These are phyloP conservation scores for Hylomyscus alleni DNA, from an alignment of 2,797 vertebrate genomes.

Conservation along the genomic window DNA sequence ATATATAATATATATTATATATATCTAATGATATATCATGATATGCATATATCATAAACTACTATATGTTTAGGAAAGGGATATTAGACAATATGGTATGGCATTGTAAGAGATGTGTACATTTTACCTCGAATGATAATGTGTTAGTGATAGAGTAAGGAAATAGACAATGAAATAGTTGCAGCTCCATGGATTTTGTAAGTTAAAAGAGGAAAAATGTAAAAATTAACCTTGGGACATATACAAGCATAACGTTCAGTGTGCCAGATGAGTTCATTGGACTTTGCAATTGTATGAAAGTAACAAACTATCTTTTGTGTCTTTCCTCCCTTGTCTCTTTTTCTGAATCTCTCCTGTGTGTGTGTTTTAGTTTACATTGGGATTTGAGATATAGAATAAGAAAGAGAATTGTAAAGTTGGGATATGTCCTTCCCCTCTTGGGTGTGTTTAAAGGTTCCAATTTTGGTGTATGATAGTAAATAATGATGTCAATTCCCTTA, in stretches of 20 bases:
- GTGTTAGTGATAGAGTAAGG: too few species aligned
- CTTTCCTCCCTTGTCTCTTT: background rate
- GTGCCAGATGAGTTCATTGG: background rate
- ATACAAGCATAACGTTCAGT: background rate
- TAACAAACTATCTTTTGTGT: background rate
- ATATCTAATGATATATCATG: too few species aligned
- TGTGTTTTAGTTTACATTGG: background rate
- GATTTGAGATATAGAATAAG: background rate
- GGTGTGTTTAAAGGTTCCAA: conserved; percentile 30
- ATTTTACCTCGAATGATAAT: background rate
- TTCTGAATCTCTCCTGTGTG: background rate
- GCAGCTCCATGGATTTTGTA: background rate
- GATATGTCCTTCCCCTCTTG: background rate
- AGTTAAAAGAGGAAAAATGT: background rate
- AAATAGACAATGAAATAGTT: background rate
- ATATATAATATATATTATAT: too few species aligned
- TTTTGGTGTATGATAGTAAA: conserved; percentile 67
- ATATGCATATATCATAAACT: background rate
- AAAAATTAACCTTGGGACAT: background rate
- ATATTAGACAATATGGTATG: background rate
- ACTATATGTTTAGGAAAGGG: background rate
- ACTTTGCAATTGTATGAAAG: background rate
- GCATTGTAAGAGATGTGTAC: background rate
- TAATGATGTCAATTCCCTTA: conserved; percentile 65
- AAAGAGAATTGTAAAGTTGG: background rate